Percentiles rank a stretch among this genome's conserved stretches.
These are phyloP conservation scores for Phalacrocorax brasilianus DNA, from an alignment of 2,113 vertebrate species.

Conservation along the genomic window DNA sequence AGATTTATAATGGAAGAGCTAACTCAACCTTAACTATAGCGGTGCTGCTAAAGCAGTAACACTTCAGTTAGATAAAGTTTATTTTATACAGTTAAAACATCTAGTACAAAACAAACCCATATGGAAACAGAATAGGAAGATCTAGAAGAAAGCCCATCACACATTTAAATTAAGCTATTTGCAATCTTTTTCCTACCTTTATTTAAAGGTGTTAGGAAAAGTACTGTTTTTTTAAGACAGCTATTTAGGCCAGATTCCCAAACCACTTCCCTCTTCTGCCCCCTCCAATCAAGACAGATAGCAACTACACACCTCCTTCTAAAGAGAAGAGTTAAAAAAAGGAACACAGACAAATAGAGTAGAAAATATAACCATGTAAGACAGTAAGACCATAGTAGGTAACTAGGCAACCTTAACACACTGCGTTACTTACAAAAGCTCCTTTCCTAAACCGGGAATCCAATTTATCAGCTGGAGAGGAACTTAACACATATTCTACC, in stretches of 20 bases:
- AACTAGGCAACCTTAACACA: not conserved
- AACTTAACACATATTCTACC: conserved; percentile 99
- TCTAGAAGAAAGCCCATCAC: not conserved
- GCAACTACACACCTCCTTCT: not conserved
- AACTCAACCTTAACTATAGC: conserved; percentile 78
- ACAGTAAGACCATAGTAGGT: not conserved
- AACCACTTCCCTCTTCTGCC: conserved; percentile 4
- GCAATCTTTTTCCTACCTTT: not conserved
- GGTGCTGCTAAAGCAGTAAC: conserved; percentile 61
- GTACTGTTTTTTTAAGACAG: not conserved
- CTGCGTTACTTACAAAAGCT: conserved; percentile 88
- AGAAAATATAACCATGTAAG: not conserved
- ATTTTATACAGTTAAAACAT: not conserved
- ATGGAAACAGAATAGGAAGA: not conserved
- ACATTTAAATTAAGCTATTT: not conserved
- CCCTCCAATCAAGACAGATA: not conserved
- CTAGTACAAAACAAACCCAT: not conserved
- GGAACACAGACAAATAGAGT: not conserved
- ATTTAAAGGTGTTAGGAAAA: conserved; percentile 3
- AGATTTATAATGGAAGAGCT: conserved; percentile 74
- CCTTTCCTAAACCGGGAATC: conserved; percentile 95
- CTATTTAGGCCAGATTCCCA: not conserved
- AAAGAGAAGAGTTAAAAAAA: not conserved
- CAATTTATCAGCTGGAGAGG: conserved; percentile 98
- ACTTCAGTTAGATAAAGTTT: conserved; percentile 8